These are phyloP conservation scores for Saguinus imperator DNA, from an alignment of 2,113 vertebrate genomes.

Conservation along the genomic window DNA sequence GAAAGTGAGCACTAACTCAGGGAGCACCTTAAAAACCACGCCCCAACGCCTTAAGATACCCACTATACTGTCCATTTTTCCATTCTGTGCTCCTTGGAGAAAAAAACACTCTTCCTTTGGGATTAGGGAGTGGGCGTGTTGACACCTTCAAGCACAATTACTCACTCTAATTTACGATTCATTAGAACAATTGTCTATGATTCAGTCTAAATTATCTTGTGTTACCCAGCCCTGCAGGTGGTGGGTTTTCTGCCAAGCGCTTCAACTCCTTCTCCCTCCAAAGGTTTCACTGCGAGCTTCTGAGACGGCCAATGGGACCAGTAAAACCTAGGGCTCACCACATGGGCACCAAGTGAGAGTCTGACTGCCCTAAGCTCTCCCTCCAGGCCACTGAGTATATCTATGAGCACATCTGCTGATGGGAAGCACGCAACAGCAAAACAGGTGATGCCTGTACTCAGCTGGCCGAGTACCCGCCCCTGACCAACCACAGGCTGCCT, in stretches of 20 bases:
- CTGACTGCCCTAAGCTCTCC: background rate
- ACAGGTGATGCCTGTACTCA: background rate
- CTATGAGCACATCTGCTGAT: background rate
- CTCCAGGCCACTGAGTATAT: background rate
- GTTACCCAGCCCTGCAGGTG: constrained; percentile 30
- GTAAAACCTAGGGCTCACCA: background rate
- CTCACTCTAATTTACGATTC: constrained; percentile 45
- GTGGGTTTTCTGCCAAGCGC: constrained; percentile 12
- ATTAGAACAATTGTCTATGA: constrained; percentile 48
- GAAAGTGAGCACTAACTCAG: background rate
- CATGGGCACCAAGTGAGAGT: too few relatives aligned
- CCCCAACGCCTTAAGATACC: background rate
- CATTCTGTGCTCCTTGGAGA: background rate
- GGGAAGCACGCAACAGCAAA: rapidly evolving
- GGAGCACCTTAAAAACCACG: background rate
- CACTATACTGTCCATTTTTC: background rate
- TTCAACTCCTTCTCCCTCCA: constrained; percentile 47
- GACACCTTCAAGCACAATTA: constrained; percentile 42
- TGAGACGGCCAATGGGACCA: background rate
- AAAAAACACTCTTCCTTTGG: constrained; percentile 51
- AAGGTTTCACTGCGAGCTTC: constrained; percentile 34
- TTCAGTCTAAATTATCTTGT: constrained; percentile 14
- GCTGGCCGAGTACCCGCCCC: too few relatives aligned
- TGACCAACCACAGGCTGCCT: background rate
- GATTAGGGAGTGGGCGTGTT: background rate